These are phyloP conservation scores for Ochropacha duplaris DNA, from an alignment of 2,888 invertebrate species.

Conservation along the genomic window DNA sequence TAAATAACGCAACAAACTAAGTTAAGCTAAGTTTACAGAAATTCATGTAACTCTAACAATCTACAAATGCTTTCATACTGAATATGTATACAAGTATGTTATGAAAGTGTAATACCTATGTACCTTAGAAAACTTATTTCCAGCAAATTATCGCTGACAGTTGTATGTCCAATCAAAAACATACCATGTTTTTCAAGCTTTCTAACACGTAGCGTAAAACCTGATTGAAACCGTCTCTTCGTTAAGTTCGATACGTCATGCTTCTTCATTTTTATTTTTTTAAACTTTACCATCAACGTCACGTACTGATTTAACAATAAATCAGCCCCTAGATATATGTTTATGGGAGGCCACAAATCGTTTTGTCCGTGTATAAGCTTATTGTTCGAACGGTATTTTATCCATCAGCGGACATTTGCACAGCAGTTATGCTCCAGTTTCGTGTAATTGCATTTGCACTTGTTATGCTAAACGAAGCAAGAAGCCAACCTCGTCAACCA, in stretches of 20 bases:
- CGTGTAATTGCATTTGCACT: constrained; percentile 64
- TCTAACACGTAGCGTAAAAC: constrained; percentile 1
- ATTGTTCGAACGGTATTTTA: constrained; percentile 16
- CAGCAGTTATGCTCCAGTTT: constrained; percentile 66
- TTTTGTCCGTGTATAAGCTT: not conserved
- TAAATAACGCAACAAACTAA: constrained; percentile 10
- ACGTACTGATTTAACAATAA: not conserved
- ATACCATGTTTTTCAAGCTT: constrained; percentile 1
- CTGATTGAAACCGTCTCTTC: not conserved
- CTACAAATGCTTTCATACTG: not conserved
- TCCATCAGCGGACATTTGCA: constrained; percentile 50
- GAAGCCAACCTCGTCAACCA: constrained; percentile 49
- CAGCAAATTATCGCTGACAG: constrained; percentile 1
- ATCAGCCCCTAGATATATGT: not conserved
- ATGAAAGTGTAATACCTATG: not conserved
- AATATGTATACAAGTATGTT: too few relatives aligned
- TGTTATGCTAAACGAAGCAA: constrained; percentile 59
- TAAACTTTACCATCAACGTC: not conserved
- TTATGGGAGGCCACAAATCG: not conserved
- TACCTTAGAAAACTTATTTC: not conserved
- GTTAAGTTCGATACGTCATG: not conserved
- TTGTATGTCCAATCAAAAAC: not conserved
- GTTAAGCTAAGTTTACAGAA: not conserved
- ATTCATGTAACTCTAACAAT: too few relatives aligned
- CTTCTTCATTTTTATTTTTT: not conserved